Evolutionary conservation across 2,888 invertebrate species (phyloP).

Genomic region (Amphipyra tragopoginis): DNA sequence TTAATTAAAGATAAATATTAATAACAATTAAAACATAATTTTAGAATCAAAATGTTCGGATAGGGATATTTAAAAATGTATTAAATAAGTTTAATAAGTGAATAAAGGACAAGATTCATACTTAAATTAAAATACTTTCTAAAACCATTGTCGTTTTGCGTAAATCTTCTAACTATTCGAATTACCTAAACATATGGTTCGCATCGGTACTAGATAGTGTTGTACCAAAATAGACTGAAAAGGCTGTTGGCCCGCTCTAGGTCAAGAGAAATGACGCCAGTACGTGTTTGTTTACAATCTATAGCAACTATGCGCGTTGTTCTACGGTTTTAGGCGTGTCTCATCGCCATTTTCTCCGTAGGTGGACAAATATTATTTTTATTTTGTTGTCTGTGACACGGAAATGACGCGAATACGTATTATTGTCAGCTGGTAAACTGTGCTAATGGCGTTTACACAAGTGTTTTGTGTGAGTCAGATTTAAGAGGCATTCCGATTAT

Average conservation of each 20-base stretch:
- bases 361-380: slow-evolving; percentile 10
- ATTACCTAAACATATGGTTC: slow-evolving; percentile 29
- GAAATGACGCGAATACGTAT: slow-evolving; percentile 1
- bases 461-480: neutral
- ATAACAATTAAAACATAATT: no score
- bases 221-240: slow-evolving; percentile 62
- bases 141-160: slow-evolving; percentile 31
- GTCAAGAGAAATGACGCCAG: slow-evolving; percentile 64
- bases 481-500: no score
- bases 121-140: neutral
- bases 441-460: neutral
- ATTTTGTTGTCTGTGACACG: slow-evolving; percentile 6
- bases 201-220: slow-evolving; percentile 30
- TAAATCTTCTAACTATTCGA: slow-evolving; percentile 20
- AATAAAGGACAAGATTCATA: no score
- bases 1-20: no score
- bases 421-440: neutral
- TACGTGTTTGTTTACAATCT: slow-evolving; percentile 41
- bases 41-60: no score
- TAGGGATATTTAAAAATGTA: no score
- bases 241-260: slow-evolving; percentile 68
- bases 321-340: slow-evolving; percentile 18
- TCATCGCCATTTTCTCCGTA: slow-evolving; percentile 25
- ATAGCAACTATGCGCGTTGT: slow-evolving; percentile 26
- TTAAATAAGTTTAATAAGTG: no score